A percentile compares a stretch with the other conserved stretches of the same genome.
These are phyloP conservation scores for Polietes domitor DNA, from an alignment of 2,888 invertebrate genomes.

Conservation along the genomic window DNA sequence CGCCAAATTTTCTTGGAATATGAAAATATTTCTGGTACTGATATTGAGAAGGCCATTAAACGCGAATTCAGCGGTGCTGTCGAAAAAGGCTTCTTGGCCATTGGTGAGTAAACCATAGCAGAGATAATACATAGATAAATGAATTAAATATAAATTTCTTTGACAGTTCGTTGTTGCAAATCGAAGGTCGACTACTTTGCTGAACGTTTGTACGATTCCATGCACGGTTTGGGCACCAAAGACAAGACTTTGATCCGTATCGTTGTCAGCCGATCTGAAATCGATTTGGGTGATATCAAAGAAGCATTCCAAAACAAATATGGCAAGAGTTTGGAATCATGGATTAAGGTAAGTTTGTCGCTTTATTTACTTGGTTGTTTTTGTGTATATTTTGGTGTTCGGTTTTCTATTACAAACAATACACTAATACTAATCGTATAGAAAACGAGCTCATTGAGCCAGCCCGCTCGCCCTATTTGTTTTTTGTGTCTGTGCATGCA, in stretches of 20 bases:
- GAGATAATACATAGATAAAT: background rate
- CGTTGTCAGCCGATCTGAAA: constrained; percentile 93
- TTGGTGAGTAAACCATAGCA: constrained; percentile 84
- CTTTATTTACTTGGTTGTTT: too few species aligned
- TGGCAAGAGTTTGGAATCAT: constrained; percentile 90
- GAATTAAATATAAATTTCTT: constrained; percentile 10
- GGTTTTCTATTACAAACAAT: constrained; percentile 28
- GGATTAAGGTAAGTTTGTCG: constrained; percentile 88
- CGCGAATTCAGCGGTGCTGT: constrained; percentile 94
- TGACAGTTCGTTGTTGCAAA: constrained; percentile 86
- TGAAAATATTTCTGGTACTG: constrained; percentile 89
- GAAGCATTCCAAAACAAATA: constrained; percentile 92
- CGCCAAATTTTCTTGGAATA: constrained; percentile 93
- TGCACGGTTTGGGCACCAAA: constrained; percentile 94
- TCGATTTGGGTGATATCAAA: constrained; percentile 95
- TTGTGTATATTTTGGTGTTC: constrained; percentile 38
- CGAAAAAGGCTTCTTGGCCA: constrained; percentile 92
- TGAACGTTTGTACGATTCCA: constrained; percentile 92
- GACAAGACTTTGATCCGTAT: constrained; percentile 96
- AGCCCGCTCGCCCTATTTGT: background rate
- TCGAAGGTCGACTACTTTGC: constrained; percentile 96
- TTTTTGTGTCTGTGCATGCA: background rate
- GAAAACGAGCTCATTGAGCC: background rate
- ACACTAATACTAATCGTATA: constrained; percentile 17
- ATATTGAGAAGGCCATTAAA: constrained; percentile 92